Evolutionary conservation across 2,113 vertebrate species (phyloP).

Genomic region (Chaetodon auriga): DNA sequence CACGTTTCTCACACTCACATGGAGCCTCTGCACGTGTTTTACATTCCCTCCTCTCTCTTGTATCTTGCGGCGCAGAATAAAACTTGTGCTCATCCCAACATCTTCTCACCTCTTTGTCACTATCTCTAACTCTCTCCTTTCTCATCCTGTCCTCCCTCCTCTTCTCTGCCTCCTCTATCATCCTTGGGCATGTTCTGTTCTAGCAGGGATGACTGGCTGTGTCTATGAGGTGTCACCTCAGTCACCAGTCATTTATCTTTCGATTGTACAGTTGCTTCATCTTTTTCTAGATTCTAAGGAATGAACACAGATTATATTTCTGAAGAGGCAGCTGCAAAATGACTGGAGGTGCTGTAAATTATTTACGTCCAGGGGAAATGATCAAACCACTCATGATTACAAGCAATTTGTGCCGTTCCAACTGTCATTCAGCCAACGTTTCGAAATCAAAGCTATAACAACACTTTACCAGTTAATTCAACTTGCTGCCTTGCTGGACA

Average conservation of each 20-base stretch:
- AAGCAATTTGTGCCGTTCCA: neutral
- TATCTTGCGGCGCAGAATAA: constrained; percentile 20
- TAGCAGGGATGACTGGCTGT: constrained; percentile 38
- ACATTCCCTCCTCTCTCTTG: neutral
- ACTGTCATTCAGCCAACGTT: neutral
- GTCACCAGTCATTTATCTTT: constrained; percentile 27
- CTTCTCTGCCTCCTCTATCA: constrained; percentile 20
- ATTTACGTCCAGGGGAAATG: neutral
- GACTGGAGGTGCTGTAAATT: neutral
- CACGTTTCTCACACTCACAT: constrained; percentile 47
- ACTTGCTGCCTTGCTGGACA: too few relatives aligned
- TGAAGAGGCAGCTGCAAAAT: neutral
- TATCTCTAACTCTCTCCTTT: constrained; percentile 37
- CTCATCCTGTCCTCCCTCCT: constrained; percentile 35
- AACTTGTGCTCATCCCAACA: constrained; percentile 48
- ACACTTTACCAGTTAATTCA: neutral
- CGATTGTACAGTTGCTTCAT: neutral
- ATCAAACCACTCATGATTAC: neutral
- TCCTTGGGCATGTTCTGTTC: constrained; percentile 37
- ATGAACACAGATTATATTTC: neutral
- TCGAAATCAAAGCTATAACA: neutral
- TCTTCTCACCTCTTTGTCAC: constrained; percentile 57
- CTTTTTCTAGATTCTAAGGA: neutral
- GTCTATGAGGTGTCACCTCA: constrained; percentile 44
- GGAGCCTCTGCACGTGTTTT: constrained; percentile 7